Percentiles rank a stretch among this genome's conserved stretches.
phyloP scores from a whole-genome alignment of 1,140 invertebrate genomes.

The Notospermus geniculatus region DNA sequence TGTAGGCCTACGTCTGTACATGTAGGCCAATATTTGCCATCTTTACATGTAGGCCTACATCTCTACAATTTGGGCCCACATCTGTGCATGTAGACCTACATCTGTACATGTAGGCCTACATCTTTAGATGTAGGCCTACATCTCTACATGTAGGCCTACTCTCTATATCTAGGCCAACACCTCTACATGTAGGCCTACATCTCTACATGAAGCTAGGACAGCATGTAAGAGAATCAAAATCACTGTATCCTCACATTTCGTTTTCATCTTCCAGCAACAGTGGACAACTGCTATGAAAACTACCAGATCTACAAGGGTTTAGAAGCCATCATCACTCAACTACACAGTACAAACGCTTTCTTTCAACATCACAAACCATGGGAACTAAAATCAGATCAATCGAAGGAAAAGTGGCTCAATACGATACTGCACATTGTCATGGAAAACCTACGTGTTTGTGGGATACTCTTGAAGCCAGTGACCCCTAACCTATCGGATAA shows the following conservation, averaged over 20 bases:
- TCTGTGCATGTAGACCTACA: no score
- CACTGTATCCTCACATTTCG: slow-evolving; percentile 3
- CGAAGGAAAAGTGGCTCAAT: slow-evolving; percentile 61
- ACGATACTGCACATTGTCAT: slow-evolving; percentile 77
- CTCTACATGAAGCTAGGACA: no score
- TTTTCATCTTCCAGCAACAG: slow-evolving; percentile 38
- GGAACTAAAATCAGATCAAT: slow-evolving; percentile 62
- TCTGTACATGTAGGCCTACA: no score
- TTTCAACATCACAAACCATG: slow-evolving; percentile 84
- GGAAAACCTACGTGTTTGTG: slow-evolving; percentile 66
- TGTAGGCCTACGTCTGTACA: no score
- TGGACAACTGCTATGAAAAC: slow-evolving; percentile 66
- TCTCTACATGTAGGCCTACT: no score
- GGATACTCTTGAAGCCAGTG: slow-evolving; percentile 64
- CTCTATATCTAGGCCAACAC: no score
- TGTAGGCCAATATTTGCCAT: no score
- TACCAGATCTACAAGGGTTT: slow-evolving; percentile 83
- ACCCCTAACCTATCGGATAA: slow-evolving; percentile 69
- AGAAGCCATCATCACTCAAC: slow-evolving; percentile 70
- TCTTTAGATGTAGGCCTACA: no score
- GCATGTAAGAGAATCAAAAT: no score
- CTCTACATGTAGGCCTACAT: no score
- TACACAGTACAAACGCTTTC: slow-evolving; percentile 81
- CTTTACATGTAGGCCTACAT: no score
- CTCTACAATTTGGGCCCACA: no score